Conservation (phyloP, 1,140 invertebrate species). For the Lasioglossum baleicum region DNA sequence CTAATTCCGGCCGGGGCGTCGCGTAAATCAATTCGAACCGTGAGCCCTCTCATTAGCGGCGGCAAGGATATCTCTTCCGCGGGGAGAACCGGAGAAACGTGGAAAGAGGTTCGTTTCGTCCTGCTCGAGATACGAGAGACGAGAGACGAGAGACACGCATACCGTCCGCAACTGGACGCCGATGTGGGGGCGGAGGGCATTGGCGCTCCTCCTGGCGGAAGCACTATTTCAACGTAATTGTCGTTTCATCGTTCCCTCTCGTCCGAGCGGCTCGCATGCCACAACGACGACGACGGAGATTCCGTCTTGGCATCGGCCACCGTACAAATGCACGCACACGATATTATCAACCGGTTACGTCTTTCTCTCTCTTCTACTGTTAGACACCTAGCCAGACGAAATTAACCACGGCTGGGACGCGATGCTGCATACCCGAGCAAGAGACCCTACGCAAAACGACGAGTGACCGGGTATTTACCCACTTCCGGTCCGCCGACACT, state of each 20-base stretch:
- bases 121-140: too few relatives aligned
- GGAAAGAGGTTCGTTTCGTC: neutral
- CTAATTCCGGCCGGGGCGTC: neutral
- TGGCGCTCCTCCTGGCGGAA: slow-evolving; percentile 65
- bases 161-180: slow-evolving; percentile 9
- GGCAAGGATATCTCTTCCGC: neutral
- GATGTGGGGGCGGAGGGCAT: slow-evolving; percentile 40
- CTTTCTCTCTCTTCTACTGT: slow-evolving; percentile 25
- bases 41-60: slow-evolving; percentile 1
- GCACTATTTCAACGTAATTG: slow-evolving; percentile 73
- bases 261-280: slow-evolving; percentile 50
- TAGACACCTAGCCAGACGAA: slow-evolving; percentile 60
- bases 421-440: slow-evolving; percentile 7
- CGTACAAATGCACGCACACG: slow-evolving; percentile 32
- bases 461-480: slow-evolving; percentile 22
- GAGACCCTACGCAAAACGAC: slow-evolving; percentile 54
- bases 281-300: slow-evolving; percentile 34
- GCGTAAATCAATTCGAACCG: slow-evolving; percentile 18
- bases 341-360: slow-evolving; percentile 51
- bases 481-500: slow-evolving; percentile 19
- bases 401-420: slow-evolving; percentile 47
- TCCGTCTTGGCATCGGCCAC: slow-evolving; percentile 29
- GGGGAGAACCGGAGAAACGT: slow-evolving; percentile 14
- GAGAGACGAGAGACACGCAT: neutral
- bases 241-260: slow-evolving; percentile 65